These are phyloP conservation scores for Oreohelix idahoensis DNA, from an alignment of 1,140 invertebrate species.

Conservation along the genomic window DNA sequence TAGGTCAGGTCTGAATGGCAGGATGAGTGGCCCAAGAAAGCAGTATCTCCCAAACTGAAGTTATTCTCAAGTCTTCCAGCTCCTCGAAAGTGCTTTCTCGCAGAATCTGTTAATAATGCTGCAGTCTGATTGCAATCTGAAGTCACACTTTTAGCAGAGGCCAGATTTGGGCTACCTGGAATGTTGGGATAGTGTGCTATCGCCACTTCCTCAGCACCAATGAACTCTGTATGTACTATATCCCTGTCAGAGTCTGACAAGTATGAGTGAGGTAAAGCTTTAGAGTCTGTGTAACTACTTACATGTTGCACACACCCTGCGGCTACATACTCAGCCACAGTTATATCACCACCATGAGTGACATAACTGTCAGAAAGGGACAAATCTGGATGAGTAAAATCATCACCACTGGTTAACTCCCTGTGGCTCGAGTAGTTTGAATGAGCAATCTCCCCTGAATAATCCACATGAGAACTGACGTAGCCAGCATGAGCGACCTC, in stretches of 20 bases:
- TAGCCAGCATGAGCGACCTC: constrained; percentile 31
- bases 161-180: not conserved
- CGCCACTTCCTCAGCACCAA: constrained; percentile 28
- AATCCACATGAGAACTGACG: constrained; percentile 30
- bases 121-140: not conserved
- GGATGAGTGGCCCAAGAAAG: not conserved
- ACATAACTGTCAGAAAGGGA: not conserved
- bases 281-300: constrained; percentile 5
- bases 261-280: constrained; percentile 20
- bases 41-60: not conserved
- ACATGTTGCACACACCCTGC: not conserved
- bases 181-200: not conserved
- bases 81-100: not conserved
- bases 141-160: not conserved
- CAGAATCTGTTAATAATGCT: not conserved
- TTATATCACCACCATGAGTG: not conserved
- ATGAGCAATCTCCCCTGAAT: not conserved
- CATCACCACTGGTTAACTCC: constrained; percentile 32
- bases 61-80: not conserved
- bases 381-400: not conserved
- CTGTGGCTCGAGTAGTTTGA: constrained; percentile 46
- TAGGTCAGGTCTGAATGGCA: not conserved
- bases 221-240: constrained; percentile 3
- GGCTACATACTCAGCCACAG: constrained; percentile 9
- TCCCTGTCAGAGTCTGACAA: constrained; percentile 3